Evolutionary conservation across 2,113 vertebrate species (phyloP).

Genomic region (Neotragus pygmaeus): DNA sequence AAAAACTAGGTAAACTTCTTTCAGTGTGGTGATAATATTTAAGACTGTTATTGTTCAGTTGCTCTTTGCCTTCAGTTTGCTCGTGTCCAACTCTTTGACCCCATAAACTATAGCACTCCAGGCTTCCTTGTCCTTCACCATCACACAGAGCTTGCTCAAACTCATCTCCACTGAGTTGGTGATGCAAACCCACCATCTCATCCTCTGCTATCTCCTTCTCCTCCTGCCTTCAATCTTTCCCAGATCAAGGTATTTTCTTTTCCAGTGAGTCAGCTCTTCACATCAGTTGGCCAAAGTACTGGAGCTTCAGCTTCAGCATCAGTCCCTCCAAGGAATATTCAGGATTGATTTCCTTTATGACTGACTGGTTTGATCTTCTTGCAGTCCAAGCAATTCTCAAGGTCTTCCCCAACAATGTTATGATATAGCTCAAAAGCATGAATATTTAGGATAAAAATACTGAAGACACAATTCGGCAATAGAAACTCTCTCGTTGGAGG

Average conservation of each 20-base stretch:
- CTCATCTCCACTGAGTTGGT: neutral
- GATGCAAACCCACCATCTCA: neutral
- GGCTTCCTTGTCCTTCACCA: neutral
- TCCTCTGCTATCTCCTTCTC: neutral
- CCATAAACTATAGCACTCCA: neutral
- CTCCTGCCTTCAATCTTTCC: neutral
- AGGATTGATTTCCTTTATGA: neutral
- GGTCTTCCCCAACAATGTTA: neutral
- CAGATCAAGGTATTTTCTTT: neutral
- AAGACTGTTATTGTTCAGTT: neutral
- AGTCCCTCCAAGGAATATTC: neutral
- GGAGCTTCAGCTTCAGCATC: neutral
- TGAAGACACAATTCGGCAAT: neutral
- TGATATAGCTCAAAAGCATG: neutral
- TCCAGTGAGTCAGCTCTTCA: neutral
- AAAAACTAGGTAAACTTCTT: neutral
- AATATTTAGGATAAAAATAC: neutral
- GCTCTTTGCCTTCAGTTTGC: neutral
- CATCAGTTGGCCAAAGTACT: neutral
- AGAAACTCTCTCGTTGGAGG: neutral
- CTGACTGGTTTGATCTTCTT: neutral
- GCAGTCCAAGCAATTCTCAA: fast-evolving
- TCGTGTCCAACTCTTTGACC: neutral
- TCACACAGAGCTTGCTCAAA: neutral
- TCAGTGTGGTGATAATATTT: neutral